Conservation (phyloP, 2,113 vertebrate genomes). For the Dromiciops gliroides region DNA sequence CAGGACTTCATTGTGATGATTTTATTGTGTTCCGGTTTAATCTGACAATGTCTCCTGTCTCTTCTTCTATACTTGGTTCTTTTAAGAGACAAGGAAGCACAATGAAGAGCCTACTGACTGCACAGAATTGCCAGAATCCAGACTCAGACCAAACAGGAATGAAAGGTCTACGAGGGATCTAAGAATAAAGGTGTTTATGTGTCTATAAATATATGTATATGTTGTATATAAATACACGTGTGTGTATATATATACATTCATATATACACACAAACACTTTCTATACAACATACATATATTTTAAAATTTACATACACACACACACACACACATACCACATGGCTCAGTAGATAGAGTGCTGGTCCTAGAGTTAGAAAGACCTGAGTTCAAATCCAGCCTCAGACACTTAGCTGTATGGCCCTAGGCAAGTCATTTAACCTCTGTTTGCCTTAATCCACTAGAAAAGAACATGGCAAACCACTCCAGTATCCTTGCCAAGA, state of each 20-base stretch:
- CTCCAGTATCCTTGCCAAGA: not conserved
- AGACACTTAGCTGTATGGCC: not conserved
- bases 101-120: not conserved
- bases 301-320: not conserved
- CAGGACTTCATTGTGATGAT: not conserved
- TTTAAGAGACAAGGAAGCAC: conserved; percentile 34
- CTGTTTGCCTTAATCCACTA: not conserved
- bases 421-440: not conserved
- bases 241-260: not conserved
- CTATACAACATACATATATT: not conserved
- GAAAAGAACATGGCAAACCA: not conserved
- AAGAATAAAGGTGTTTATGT: not conserved
- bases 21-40: not conserved
- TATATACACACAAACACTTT: not conserved
- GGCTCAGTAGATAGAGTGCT: not conserved
- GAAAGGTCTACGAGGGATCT: not conserved
- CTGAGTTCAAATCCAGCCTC: not conserved
- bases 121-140: not conserved
- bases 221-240: not conserved
- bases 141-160: not conserved
- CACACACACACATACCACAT: not conserved
- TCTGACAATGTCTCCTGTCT: not conserved
- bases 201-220: too few relatives aligned
- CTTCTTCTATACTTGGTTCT: conserved; percentile 17
- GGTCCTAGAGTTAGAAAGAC: not conserved